Conservation (phyloP, 2,797 vertebrate species). For the Taeniopygia guttata region DNA sequence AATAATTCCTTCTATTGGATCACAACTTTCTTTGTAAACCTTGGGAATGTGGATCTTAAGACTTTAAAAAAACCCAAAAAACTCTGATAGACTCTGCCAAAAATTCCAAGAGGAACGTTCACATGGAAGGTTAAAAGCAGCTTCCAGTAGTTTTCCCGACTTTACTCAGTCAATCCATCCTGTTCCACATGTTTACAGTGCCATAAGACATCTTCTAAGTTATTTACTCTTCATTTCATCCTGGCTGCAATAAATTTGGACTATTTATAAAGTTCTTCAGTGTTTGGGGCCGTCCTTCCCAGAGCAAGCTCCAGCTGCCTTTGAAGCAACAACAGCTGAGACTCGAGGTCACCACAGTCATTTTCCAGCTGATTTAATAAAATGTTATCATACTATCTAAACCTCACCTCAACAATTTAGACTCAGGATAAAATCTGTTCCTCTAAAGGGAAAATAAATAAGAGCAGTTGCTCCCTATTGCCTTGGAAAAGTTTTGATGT, state of each 20-base stretch:
- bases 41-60: neutral
- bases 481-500: neutral
- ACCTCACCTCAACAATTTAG: neutral
- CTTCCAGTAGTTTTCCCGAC: neutral
- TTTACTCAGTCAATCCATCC: neutral
- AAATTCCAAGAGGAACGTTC: neutral
- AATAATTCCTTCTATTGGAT: neutral
- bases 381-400: neutral
- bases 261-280: neutral
- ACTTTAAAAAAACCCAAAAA: neutral
- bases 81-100: neutral
- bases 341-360: neutral
- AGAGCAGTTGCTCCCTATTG: neutral
- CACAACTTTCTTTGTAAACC: neutral
- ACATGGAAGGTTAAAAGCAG: neutral
- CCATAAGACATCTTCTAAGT: neutral
- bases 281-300: neutral
- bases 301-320: neutral
- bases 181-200: neutral
- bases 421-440: neutral
- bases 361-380: neutral
- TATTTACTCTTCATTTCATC: constrained; percentile 17
- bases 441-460: neutral
- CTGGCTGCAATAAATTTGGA: constrained; percentile 10
- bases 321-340: neutral